These are phyloP conservation scores for Cebidichthys violaceus DNA, from an alignment of 2,113 vertebrate species.

Conservation along the genomic window DNA sequence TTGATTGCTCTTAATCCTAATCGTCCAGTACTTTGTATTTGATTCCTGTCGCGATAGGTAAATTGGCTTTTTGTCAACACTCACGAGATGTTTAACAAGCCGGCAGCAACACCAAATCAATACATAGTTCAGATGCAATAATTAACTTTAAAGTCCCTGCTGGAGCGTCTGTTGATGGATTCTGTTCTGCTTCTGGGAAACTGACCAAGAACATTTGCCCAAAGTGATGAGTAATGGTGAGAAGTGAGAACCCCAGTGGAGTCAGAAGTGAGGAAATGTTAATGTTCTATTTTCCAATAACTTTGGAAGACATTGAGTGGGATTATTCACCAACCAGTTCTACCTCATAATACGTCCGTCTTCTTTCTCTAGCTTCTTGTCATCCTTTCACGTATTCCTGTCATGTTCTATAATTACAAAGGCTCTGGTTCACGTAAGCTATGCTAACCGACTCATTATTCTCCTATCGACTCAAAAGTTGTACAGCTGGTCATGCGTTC, in stretches of 20 bases:
- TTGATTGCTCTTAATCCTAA: background rate
- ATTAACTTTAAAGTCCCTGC: slow-evolving; percentile 15
- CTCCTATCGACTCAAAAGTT: slow-evolving; percentile 3
- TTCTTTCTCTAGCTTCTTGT: background rate
- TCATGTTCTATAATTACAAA: background rate
- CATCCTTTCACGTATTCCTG: background rate
- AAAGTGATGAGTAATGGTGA: slow-evolving; percentile 45
- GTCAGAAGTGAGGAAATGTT: slow-evolving; percentile 20
- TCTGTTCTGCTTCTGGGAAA: slow-evolving; percentile 56
- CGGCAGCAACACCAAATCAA: slow-evolving; percentile 41
- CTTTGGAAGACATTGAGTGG: background rate
- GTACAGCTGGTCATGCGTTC: background rate
- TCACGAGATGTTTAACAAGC: slow-evolving; percentile 7
- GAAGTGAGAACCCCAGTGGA: background rate
- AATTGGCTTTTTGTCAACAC: slow-evolving; percentile 2
- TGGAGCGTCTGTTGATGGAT: slow-evolving; percentile 46
- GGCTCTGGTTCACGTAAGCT: background rate
- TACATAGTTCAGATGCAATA: slow-evolving; percentile 42
- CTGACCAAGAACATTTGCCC: slow-evolving; percentile 44
- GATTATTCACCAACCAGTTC: background rate
- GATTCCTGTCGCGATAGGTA: background rate
- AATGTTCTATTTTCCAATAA: slow-evolving; percentile 10
- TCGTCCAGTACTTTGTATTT: background rate
- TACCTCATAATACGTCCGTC: slow-evolving; percentile 11
- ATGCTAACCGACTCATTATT: slow-evolving; percentile 21